A percentile compares a stretch with the other conserved stretches of the same genome.
phyloP scores from a whole-genome alignment of 92 coral and sea anemone genomes.

The Zoanthus sociatus region DNA sequence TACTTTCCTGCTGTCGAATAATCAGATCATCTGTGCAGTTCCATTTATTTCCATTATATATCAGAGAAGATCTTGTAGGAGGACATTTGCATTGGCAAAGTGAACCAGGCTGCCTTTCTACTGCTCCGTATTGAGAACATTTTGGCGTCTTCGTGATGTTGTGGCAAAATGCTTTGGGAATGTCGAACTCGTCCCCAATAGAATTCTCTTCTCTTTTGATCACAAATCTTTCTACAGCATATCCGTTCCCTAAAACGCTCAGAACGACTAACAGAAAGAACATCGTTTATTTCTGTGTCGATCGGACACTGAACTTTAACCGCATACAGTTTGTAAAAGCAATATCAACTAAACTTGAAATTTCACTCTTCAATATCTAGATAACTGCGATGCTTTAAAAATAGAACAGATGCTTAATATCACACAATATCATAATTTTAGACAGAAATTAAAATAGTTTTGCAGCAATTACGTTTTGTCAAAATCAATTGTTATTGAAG shows the following conservation, averaged over 20 bases:
- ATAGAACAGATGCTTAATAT: neutral
- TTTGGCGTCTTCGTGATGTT: slow-evolving; percentile 21
- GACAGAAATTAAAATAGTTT: neutral
- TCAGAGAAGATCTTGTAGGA: slow-evolving; percentile 13
- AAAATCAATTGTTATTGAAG: neutral
- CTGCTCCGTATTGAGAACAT: slow-evolving; percentile 17
- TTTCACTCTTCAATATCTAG: neutral
- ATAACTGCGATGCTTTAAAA: neutral
- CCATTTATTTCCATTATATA: slow-evolving; percentile 16
- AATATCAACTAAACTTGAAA: neutral
- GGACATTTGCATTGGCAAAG: slow-evolving; percentile 21
- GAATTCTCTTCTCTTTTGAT: neutral
- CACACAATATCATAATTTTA: neutral
- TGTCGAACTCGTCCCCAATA: neutral
- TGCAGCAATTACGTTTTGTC: neutral
- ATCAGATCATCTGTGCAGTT: slow-evolving; percentile 24
- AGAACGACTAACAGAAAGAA: neutral
- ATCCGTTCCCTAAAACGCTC: neutral
- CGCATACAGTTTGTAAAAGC: neutral
- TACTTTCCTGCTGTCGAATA: slow-evolving; percentile 24
- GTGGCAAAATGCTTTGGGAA: slow-evolving; percentile 8
- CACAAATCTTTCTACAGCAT: slow-evolving; percentile 2
- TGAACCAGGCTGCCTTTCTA: neutral
- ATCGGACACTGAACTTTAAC: neutral
- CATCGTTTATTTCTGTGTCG: neutral